Percentiles rank a stretch among this genome's conserved stretches.
Conservation (phyloP, 1,140 invertebrate genomes). For the Pachyrhynchus sulphureomaculatus region DNA sequence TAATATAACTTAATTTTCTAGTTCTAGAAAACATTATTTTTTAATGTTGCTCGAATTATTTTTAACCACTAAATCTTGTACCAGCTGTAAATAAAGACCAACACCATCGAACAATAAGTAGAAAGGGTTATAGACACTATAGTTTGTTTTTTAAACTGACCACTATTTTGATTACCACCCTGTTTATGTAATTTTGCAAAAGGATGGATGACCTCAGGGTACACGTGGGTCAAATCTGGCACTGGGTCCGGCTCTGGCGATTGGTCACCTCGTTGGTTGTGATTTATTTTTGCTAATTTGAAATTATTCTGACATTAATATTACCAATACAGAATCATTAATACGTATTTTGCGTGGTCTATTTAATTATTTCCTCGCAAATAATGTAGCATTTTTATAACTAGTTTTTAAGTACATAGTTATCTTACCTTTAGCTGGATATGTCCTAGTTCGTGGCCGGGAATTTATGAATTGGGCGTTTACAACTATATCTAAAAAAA, state of each 20-base stretch:
- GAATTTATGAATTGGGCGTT: conserved; percentile 14
- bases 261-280: conserved; percentile 22
- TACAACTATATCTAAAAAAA: conserved; percentile 14
- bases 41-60: no score
- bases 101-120: neutral
- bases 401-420: conserved; percentile 3
- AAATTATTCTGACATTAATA: neutral
- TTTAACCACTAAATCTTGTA: no score
- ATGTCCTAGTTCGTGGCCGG: conserved; percentile 10
- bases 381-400: neutral
- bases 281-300: conserved; percentile 7
- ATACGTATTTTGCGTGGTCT: neutral
- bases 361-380: neutral
- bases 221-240: neutral
- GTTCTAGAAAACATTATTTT: no score
- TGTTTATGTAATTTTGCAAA: conserved; percentile 15
- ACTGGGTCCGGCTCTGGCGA: conserved; percentile 14
- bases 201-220: conserved; percentile 21
- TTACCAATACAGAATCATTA: neutral
- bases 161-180: neutral
- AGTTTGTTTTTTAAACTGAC: conserved; percentile 5
- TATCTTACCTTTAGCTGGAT: conserved; percentile 22
- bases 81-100: conserved; percentile 1
- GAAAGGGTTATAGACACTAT: conserved; percentile 2
- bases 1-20: no score